A percentile compares a stretch with the other conserved stretches of the same genome.
These are phyloP conservation scores for Sialis fuliginosa DNA, from an alignment of 2,888 invertebrate species.

Conservation along the genomic window DNA sequence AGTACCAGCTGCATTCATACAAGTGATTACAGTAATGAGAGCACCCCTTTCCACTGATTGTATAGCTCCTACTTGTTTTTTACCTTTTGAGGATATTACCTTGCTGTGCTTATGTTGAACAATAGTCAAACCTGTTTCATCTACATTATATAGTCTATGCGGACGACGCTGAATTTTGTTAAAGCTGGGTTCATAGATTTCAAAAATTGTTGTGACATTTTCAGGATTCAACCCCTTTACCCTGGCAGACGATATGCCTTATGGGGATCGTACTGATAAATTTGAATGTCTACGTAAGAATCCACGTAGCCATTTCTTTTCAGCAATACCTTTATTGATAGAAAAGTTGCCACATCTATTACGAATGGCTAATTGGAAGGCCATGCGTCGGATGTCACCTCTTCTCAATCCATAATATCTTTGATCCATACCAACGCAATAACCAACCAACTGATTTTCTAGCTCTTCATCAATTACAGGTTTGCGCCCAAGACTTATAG, in stretches of 20 bases:
- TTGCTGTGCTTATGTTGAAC: slow-evolving; percentile 12
- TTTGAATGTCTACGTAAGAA: too few species aligned
- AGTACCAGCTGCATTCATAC: slow-evolving; percentile 16
- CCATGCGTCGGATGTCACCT: too few species aligned
- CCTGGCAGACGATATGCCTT: slow-evolving; percentile 7
- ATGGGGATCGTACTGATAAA: too few species aligned
- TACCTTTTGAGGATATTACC: slow-evolving; percentile 13
- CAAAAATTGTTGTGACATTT: slow-evolving; percentile 13
- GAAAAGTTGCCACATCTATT: too few species aligned
- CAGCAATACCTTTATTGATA: too few species aligned
- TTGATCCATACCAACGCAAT: too few species aligned
- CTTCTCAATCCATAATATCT: too few species aligned
- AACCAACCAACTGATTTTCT: too few species aligned
- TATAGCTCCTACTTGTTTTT: slow-evolving; percentile 13
- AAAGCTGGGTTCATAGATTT: slow-evolving; percentile 13
- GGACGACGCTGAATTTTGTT: slow-evolving; percentile 11
- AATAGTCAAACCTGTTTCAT: slow-evolving; percentile 15
- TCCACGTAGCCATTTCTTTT: too few species aligned
- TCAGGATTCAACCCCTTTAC: slow-evolving; percentile 16
- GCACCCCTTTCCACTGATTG: slow-evolving; percentile 14
- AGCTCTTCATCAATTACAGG: too few species aligned
- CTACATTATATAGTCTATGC: slow-evolving; percentile 5
- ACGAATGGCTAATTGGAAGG: too few species aligned
- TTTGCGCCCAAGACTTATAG: not conserved
- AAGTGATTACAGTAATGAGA: slow-evolving; percentile 14